These are phyloP conservation scores for Carcharodon carcharias DNA, from an alignment of 2,797 vertebrate species.

Conservation along the genomic window DNA sequence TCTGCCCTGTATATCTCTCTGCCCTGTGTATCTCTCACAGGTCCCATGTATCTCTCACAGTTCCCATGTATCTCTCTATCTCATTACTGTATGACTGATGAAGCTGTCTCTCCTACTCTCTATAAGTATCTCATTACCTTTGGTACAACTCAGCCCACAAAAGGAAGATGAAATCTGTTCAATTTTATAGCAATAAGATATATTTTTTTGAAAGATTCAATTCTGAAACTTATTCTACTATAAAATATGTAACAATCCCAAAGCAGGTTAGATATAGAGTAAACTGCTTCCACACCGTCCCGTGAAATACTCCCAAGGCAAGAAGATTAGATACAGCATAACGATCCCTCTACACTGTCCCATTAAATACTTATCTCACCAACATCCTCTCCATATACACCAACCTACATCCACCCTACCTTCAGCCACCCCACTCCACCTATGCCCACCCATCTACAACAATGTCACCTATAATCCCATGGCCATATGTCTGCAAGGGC, in stretches of 20 bases:
- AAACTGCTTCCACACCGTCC: neutral
- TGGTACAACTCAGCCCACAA: neutral
- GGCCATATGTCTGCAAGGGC: neutral
- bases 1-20: neutral
- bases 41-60: neutral
- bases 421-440: neutral
- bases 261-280: neutral
- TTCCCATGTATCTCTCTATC: neutral
- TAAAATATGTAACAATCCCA: neutral
- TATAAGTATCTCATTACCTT: neutral
- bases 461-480: neutral
- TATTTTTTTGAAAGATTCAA: neutral
- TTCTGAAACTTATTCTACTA: neutral
- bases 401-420: neutral
- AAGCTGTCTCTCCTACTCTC: neutral
- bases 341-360: neutral
- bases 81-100: neutral
- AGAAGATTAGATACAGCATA: neutral
- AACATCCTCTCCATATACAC: neutral
- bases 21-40: neutral
- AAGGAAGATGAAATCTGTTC: neutral
- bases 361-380: neutral
- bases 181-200: neutral
- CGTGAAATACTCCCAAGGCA: neutral
- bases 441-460: neutral